These are phyloP conservation scores for Zoanthus sociatus DNA, from an alignment of 92 coral and sea anemone genomes.

Conservation along the genomic window DNA sequence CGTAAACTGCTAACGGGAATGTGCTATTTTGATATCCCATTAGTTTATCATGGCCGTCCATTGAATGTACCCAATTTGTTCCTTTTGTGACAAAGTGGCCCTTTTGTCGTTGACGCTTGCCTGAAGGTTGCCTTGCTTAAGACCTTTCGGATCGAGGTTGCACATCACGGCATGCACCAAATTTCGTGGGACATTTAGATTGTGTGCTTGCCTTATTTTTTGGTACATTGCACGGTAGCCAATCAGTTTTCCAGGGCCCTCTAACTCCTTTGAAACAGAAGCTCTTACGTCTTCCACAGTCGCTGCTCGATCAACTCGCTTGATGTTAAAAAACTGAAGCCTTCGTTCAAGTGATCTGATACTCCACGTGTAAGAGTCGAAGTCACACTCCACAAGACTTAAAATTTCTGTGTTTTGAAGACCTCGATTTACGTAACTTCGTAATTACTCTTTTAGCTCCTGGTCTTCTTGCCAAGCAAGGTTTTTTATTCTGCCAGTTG, in stretches of 20 bases:
- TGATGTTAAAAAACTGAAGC: no score
- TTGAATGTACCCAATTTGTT: slow-evolving; percentile 41
- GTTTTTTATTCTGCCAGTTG: slow-evolving; percentile 41
- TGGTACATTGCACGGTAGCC: slow-evolving; percentile 32
- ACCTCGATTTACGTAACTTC: slow-evolving; percentile 25
- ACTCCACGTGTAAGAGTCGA: slow-evolving; percentile 24
- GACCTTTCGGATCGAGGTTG: slow-evolving; percentile 40
- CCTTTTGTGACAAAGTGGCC: slow-evolving; percentile 29
- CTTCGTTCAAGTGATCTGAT: slow-evolving; percentile 26
- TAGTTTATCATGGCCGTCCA: slow-evolving; percentile 34
- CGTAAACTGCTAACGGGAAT: slow-evolving; percentile 31
- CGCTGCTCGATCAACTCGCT: slow-evolving; percentile 37
- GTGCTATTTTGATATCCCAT: slow-evolving; percentile 45
- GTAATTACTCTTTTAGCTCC: slow-evolving; percentile 18
- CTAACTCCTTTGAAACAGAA: slow-evolving; percentile 22
- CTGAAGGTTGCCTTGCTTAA: slow-evolving; percentile 35
- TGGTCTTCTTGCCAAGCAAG: slow-evolving; percentile 32
- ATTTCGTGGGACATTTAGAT: slow-evolving; percentile 29
- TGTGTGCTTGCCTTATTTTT: slow-evolving; percentile 23
- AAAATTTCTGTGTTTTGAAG: slow-evolving; percentile 37
- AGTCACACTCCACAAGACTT: slow-evolving; percentile 25
- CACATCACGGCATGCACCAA: slow-evolving; percentile 38
- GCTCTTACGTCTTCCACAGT: slow-evolving; percentile 36
- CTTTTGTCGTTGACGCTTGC: slow-evolving; percentile 35
- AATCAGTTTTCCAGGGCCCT: slow-evolving; percentile 32